These are phyloP conservation scores for Drosophila dives DNA, from an alignment of 2,888 invertebrate genomes.

Conservation along the genomic window DNA sequence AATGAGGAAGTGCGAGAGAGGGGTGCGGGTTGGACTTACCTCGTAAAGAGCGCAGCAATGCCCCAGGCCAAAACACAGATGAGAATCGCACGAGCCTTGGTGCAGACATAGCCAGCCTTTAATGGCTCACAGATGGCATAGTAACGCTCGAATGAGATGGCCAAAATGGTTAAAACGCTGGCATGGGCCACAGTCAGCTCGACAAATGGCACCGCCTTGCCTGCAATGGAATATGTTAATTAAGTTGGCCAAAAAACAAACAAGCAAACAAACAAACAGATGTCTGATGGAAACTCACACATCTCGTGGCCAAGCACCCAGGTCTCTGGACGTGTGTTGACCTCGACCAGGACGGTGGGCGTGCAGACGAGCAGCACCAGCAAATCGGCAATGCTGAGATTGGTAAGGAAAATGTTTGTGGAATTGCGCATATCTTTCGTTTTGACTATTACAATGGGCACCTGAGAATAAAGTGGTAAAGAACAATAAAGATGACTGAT, in stretches of 20 bases:
- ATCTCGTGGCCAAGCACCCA: conserved; percentile 96
- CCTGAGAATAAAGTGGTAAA: conserved; percentile 64
- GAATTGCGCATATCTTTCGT: conserved; percentile 97
- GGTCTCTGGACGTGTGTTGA: conserved; percentile 95
- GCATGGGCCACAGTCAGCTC: conserved; percentile 96
- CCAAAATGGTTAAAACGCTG: conserved; percentile 95
- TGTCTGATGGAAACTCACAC: conserved; percentile 90
- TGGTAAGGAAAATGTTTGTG: conserved; percentile 97
- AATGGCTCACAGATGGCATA: conserved; percentile 97
- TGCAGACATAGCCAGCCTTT: conserved; percentile 95
- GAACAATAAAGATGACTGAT: neutral
- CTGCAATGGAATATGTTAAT: conserved; percentile 85
- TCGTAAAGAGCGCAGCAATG: conserved; percentile 93
- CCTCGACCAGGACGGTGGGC: conserved; percentile 96
- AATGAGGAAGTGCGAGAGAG: neutral
- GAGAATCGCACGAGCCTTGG: conserved; percentile 92
- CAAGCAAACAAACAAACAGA: conserved; percentile 16
- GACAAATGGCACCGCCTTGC: conserved; percentile 96
- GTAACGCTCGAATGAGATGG: conserved; percentile 96
- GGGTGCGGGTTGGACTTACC: conserved; percentile 86
- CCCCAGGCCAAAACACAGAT: conserved; percentile 94
- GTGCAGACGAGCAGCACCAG: conserved; percentile 96
- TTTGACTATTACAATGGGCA: conserved; percentile 95
- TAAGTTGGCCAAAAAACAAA: conserved; percentile 33
- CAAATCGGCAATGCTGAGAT: conserved; percentile 96